A percentile compares a stretch with the other conserved stretches of the same genome.
phyloP scores from a whole-genome alignment of 2,797 vertebrate genomes.

The Paramormyrops hopkinsi region DNA sequence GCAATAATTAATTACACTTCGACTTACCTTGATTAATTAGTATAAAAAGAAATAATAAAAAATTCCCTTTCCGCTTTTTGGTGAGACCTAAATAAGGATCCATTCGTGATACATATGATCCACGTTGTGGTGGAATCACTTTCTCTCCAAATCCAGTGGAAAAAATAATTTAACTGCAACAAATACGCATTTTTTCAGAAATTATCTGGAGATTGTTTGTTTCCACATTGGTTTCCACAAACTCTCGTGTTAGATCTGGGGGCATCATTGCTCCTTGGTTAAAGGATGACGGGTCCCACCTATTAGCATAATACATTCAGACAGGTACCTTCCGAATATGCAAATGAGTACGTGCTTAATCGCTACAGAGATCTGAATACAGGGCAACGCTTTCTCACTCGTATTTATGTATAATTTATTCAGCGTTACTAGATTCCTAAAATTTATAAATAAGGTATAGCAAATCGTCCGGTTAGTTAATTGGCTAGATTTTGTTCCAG shows the following conservation, averaged over 20 bases:
- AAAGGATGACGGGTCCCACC: conserved; percentile 43
- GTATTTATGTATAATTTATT: not conserved
- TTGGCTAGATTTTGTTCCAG: not conserved
- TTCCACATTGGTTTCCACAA: conserved; percentile 44
- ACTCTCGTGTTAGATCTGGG: conserved; percentile 36
- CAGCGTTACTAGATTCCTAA: not conserved
- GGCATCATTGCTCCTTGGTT: conserved; percentile 41
- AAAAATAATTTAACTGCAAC: conserved; percentile 30
- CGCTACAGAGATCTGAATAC: not conserved
- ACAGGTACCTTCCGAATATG: conserved; percentile 24
- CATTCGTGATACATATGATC: conserved; percentile 61
- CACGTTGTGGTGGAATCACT: conserved; percentile 48
- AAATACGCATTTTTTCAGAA: conserved; percentile 42
- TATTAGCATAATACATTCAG: conserved; percentile 67
- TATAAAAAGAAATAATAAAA: conserved; percentile 49
- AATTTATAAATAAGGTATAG: not conserved
- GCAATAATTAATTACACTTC: not conserved
- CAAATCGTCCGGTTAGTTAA: not conserved
- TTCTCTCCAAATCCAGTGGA: conserved; percentile 31
- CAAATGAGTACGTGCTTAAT: conserved; percentile 21
- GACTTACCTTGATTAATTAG: conserved; percentile 66
- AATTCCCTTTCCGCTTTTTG: conserved; percentile 46
- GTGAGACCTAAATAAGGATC: conserved; percentile 54
- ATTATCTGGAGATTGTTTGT: conserved; percentile 48
- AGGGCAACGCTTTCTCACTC: not conserved